These are phyloP conservation scores for Leptosomus discolor DNA, from an alignment of 2,113 vertebrate genomes.

Conservation along the genomic window DNA sequence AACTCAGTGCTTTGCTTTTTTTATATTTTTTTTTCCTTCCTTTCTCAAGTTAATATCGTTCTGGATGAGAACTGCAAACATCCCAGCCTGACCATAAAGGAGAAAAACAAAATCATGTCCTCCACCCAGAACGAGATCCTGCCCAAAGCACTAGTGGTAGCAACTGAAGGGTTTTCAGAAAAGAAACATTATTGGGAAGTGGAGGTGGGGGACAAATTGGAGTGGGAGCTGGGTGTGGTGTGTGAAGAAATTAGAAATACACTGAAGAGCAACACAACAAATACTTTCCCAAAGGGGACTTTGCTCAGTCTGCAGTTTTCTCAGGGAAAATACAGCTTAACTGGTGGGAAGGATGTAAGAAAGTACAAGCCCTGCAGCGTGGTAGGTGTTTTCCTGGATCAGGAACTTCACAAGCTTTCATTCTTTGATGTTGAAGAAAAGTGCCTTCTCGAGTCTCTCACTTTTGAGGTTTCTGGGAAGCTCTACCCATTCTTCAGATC, in stretches of 20 bases:
- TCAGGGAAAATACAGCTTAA: background rate
- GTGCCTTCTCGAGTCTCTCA: background rate
- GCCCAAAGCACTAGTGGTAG: background rate
- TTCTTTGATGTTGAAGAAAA: background rate
- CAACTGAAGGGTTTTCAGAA: background rate
- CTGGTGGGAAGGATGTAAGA: fast-evolving
- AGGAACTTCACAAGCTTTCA: fast-evolving
- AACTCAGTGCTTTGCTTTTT: background rate
- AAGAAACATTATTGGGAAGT: background rate
- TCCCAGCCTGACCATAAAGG: background rate
- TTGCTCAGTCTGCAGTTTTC: background rate
- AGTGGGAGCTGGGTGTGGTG: background rate
- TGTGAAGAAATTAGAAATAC: background rate
- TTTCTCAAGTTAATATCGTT: background rate
- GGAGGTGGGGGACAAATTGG: background rate
- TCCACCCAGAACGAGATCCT: too few relatives aligned
- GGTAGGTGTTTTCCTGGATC: background rate
- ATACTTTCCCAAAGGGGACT: too few relatives aligned
- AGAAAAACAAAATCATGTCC: background rate
- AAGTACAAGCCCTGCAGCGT: background rate
- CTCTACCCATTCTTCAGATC: background rate
- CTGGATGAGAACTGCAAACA: background rate
- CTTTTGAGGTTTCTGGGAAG: fast-evolving
- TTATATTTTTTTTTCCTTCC: too few relatives aligned
- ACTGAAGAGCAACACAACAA: fast-evolving